Evolutionary conservation across 35 echinoderm and acorn worm genomes (phyloP), one percentile per base, ranked within the genome.

Genomic region (Strongylocentrotus purpuratus): DNA sequence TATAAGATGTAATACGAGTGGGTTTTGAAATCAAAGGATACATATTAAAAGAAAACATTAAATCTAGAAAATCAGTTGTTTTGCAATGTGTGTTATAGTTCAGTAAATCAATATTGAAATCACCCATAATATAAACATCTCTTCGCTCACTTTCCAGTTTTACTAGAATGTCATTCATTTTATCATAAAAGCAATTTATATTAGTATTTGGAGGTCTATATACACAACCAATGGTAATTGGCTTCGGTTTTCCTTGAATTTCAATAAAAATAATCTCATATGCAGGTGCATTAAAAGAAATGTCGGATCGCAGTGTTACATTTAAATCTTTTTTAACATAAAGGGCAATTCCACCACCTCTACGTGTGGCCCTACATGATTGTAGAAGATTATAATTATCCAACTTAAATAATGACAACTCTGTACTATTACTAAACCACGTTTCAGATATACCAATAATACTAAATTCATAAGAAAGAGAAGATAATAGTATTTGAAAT

Each of bases 371-470:
- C 25, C 61, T 70, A 70, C 61, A 25, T 28, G 61, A 70, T 70
- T 70, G 18, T 28, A 70, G 18, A 70, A 25, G 61, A 70, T 70
- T 70, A 70, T 70, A 70, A 70, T 70, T 70, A 70, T 70, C 61
- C 22, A 70, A 25, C 22, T 70, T 28, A 70, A 70, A 70, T 70
- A 70, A 28, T 70, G 61, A 20, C 13, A 70, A 22, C 61, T 70
- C 61, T 70, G 20, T 70, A 6, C 25, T 70, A 7, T 70, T 70
- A 70, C 61, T 70, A 14, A 70, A 70, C 61, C 61, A 70, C 17
- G 61, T 70, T 70, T 70, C 61, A 70, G 61, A 70, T 70, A 70
- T 70, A 70, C 61, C 61, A 70, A 70, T 70, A 70, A 70, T 70
- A 70, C 61, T 70, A 28, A 70, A 70, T 17, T 70, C 18, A 28